A percentile compares a stretch with the other conserved stretches of the same genome.
Conservation (phyloP, 92 coral and sea anemone genomes). For the Ricordea florida region DNA sequence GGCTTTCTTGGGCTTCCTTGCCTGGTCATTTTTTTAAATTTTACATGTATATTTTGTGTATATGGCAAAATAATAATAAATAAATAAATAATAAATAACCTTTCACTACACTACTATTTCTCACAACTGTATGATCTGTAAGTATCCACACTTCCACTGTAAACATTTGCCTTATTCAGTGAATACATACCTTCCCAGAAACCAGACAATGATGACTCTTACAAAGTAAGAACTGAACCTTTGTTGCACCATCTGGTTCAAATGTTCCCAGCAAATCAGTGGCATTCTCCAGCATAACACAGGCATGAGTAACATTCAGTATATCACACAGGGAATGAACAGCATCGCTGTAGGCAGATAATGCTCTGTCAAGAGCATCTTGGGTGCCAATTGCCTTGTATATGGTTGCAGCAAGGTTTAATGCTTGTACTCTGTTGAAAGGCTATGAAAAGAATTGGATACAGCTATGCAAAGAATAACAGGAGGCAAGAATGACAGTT, state of each 20-base stretch:
- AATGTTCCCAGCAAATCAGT: slow-evolving; percentile 36
- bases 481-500: too few species aligned
- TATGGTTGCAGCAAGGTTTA: slow-evolving; percentile 72
- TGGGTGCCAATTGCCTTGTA: slow-evolving; percentile 54
- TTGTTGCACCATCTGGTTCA: slow-evolving; percentile 35
- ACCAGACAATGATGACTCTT: slow-evolving; percentile 68
- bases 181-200: slow-evolving; percentile 72
- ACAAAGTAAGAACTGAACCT: slow-evolving; percentile 59
- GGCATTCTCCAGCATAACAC: slow-evolving; percentile 48
- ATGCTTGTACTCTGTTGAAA: slow-evolving; percentile 70
- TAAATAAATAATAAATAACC: too few species aligned
- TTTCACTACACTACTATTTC: background rate
- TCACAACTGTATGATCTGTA: background rate
- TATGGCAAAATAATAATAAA: too few species aligned
- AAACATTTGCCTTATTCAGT: background rate
- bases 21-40: too few species aligned
- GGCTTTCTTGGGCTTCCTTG: too few species aligned
- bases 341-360: slow-evolving; percentile 69
- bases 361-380: slow-evolving; percentile 55
- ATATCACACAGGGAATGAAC: slow-evolving; percentile 74
- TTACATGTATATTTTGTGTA: too few species aligned
- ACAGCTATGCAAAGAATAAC: too few species aligned
- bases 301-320: slow-evolving; percentile 68
- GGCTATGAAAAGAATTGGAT: slow-evolving; percentile 62
- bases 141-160: background rate